A percentile compares a stretch with the other conserved stretches of the same genome.
Conservation (phyloP, 2,113 vertebrate species). For the Eurystomus gularis region DNA sequence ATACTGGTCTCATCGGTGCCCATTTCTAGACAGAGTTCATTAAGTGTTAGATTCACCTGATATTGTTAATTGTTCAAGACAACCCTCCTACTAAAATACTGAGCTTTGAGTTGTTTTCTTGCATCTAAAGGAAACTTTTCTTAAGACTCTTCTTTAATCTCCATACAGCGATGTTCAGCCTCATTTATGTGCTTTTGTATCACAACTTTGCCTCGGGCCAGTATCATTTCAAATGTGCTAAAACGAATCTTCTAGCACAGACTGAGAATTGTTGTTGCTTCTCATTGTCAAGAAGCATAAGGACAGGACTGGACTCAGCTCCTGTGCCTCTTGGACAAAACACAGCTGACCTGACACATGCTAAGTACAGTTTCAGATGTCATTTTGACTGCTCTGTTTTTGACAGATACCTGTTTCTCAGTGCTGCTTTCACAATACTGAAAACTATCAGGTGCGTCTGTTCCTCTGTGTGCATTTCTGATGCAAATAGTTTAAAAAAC, state of each 20-base stretch:
- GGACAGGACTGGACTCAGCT: not conserved
- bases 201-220: constrained; percentile 4
- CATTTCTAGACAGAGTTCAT: not conserved
- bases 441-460: not conserved
- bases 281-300: not conserved
- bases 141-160: not conserved
- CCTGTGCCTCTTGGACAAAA: not conserved
- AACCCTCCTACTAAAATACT: not conserved
- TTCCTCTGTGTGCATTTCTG: not conserved
- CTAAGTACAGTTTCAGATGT: not conserved
- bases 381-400: not conserved
- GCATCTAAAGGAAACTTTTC: not conserved
- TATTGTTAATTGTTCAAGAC: not conserved
- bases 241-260: not conserved
- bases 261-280: not conserved
- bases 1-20: not conserved
- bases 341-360: not conserved
- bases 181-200: not conserved
- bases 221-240: not conserved
- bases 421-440: not conserved
- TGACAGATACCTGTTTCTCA: not conserved
- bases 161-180: not conserved
- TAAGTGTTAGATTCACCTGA: not conserved
- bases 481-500: not conserved
- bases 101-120: not conserved